Base-by-base conservation (phyloP, 2,888 invertebrate genomes). In the Meghimatium bilineatum region DNA sequence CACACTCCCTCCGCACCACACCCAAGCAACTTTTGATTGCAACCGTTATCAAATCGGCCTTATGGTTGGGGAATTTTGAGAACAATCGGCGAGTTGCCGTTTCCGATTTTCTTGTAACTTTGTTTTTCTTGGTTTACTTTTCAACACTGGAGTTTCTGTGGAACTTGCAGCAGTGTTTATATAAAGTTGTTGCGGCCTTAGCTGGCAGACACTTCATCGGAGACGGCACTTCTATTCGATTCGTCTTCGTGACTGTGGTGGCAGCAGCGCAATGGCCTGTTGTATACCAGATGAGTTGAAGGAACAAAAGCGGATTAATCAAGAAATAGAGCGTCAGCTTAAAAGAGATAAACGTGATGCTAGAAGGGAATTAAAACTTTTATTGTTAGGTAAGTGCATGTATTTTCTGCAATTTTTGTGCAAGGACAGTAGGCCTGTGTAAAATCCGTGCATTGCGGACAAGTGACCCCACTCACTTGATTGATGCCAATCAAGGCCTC, bases 231-330 rank as follows among this genome's bases (percentile, higher is more conserved):
- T 78, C 66, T 49, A 52, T 34, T 69, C 63, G 44, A 69, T 38
- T 76, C 66, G 76, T 71, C 49, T 60, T 79, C 72, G 72, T 72
- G 63, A 67, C 52, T 63, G 66, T 52, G 71, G 8, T 56, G 71
- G 8, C 81, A 44, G 74, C 74, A 79, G 87, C 93, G 94, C 92
- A 89, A 99, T 99, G 99, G 98, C 99, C 97, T 99, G 99, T 96
- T 99, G 99, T 96, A 96, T 99, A 95, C 98, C 98, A 95, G 99
- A 99, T 95, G 99, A 99, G 96, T 99, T 99, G 95, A 98, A 99
- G 95, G 99, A 99, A 96, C 99, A 99, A 96, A 99, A 99, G 96
- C 96, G 99, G 95, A 99, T 99, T 95, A 99, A 99, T 95, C 98
- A 99, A 95, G 99, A 99, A 96, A 99, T 99, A 95, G 99, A 99